Percentiles rank a stretch among this genome's conserved stretches.
phyloP scores from a whole-genome alignment of 2,113 vertebrate species.

The Sturnira hondurensis region DNA sequence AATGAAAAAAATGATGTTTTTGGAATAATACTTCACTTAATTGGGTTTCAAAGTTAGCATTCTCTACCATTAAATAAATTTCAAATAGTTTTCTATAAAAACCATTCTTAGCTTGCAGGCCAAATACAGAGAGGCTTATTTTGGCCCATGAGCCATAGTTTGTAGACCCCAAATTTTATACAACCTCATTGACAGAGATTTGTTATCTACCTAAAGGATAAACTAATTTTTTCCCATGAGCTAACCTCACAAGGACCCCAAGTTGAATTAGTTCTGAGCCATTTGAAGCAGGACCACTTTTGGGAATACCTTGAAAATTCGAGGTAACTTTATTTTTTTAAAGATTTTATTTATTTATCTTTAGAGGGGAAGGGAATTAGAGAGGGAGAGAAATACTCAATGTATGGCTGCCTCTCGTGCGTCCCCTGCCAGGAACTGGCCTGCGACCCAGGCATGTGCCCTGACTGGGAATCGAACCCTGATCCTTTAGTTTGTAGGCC shows the following conservation, averaged over 20 bases:
- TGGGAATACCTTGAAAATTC: not conserved
- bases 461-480: too few relatives aligned
- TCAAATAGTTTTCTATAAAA: not conserved
- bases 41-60: not conserved
- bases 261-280: not conserved
- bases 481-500: too few relatives aligned
- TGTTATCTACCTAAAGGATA: not conserved
- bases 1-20: not conserved
- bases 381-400: too few relatives aligned
- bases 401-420: too few relatives aligned
- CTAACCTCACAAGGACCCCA: not conserved
- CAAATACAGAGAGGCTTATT: not conserved
- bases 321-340: too few relatives aligned
- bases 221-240: not conserved
- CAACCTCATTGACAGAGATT: not conserved
- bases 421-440: too few relatives aligned
- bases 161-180: not conserved
- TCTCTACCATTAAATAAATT: not conserved
- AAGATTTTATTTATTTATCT: too few relatives aligned
- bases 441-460: too few relatives aligned
- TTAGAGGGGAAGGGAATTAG: too few relatives aligned
- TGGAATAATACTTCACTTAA: not conserved
- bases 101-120: not conserved
- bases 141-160: not conserved
- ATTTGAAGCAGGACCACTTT: not conserved